Evolutionary conservation across 2,888 invertebrate species (phyloP), one percentile per base, ranked within the genome.

Genomic region (Hydropsyche betteni): DNA sequence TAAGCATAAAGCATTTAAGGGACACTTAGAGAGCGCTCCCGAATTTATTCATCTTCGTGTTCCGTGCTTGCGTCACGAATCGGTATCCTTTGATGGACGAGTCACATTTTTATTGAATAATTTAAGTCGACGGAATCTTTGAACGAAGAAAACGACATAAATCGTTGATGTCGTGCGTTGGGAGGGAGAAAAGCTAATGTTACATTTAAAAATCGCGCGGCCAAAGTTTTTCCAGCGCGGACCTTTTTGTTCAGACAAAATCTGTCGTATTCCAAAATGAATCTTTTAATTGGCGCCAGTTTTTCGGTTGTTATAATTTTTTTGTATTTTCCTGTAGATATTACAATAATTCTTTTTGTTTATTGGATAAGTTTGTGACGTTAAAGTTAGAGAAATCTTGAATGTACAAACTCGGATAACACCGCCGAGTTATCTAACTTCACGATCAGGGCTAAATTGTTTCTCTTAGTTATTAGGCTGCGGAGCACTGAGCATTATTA

Each of bases 1-100:
- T 38, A 61, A 72, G 52, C 72, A 72, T 72, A 72, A 72, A 72
- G 61, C 72, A 72, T 72, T 72, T 72, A 72, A 72, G 72, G 72
- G 72, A 72, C 72, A 72, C 72, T 72, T 61, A 61, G 55, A 16
- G 72, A 50, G 72, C 36, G 55, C 58, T 58, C 36, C 58, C 61
- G 33, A 72, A 36, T 50, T 72, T 58, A 72, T 72, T 72, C 72
- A 72, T 72, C 58, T n/a, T 36, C 3, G 16, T 16, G 36, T 64
- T 24, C 64, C 34, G n/a, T 64, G 34, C 34, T 36, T 36, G 34
- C 36, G 64, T 33, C 64, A n/a, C 7, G 34, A 64, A 64, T 64
- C 64, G 64, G 64, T 36, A 34, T 64, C 64, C 64, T 64, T 64
- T 64, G 64, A 64, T 34, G 64, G 34, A 64, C 36, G 12, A 64